phyloP scores from a whole-genome alignment of 2,888 invertebrate species.

The Calameuta idolon region DNA sequence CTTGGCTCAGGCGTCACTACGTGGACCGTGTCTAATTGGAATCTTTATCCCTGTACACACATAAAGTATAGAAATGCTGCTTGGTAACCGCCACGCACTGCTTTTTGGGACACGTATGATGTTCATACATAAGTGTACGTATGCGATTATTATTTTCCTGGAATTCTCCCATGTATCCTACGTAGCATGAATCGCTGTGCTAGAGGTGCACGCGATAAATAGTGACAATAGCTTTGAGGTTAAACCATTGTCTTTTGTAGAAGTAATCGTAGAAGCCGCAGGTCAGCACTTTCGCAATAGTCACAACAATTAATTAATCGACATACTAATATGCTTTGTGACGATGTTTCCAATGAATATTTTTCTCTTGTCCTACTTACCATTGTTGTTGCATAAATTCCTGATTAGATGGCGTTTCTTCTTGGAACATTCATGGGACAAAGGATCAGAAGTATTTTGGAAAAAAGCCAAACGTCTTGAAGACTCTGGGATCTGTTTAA shows the following conservation, averaged over 20 bases:
- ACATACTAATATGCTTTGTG: background rate
- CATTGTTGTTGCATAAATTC: constrained; percentile 2
- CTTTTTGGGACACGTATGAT: background rate
- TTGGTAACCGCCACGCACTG: background rate
- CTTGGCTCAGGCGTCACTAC: constrained; percentile 27
- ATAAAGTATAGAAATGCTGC: background rate
- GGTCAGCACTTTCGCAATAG: background rate
- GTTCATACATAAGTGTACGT: background rate
- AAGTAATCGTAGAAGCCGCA: background rate
- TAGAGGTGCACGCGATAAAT: background rate
- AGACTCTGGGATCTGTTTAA: background rate
- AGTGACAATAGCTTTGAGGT: background rate
- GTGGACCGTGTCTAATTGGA: constrained; percentile 43
- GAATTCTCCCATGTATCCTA: background rate
- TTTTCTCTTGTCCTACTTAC: constrained; percentile 7
- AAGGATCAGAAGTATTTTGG: background rate
- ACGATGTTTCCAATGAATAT: background rate
- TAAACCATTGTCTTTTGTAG: background rate
- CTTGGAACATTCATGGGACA: background rate
- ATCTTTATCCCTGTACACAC: background rate
- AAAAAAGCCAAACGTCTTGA: constrained; percentile 6
- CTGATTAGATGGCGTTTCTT: constrained; percentile 1
- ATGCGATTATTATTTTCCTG: background rate
- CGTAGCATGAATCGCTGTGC: background rate
- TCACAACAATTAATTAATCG: background rate